Base-by-base conservation (phyloP, 2,888 invertebrate genomes). In the Tachystola acroxantha region DNA sequence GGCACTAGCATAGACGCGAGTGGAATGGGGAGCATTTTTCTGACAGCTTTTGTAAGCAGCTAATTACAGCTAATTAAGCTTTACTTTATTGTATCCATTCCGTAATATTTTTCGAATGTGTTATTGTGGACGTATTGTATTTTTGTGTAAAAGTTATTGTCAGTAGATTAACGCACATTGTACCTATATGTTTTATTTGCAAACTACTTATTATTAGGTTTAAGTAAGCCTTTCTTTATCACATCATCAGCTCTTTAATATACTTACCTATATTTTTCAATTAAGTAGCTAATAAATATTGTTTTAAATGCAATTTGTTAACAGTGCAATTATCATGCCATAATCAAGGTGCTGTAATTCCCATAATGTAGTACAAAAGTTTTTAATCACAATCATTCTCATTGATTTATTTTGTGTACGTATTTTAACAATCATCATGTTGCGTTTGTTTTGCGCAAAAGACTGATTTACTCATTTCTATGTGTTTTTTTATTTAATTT, bases 391-490 rank as follows among this genome's bases (percentile, higher is more conserved):
- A 63, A 36, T 44, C 36, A 36, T 46, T 36, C n/a, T 36, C 39
- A 43, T 46, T 39, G 33, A 36, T 45, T 50, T 46, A 33, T 44
- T 42, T 42, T 37, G 28, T 46, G 34, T 42, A 27, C 1, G 32
- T 36, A 42, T 28, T 45, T 27, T 40, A 13, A 31, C 2, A 33
- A 34, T 32, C 37, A 35, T 37, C 11, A 27, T 9, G 14, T 31
- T 40, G 37, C 31, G 39, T 33, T 53, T 50, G 39, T 53, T 50
- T 43, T 49, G 52, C 52, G 53, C 55, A 53, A 60, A 77, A 80
- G 81, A 82, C 81, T 82, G 81, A 81, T 77, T 70, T 71, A 57
- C 55, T 57, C 59, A 60, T 64, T 64, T 62, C 55, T 48, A 52
- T 59, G 59, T 66, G 62, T 64, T 64, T 47, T 52, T 56, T 54